Conservation (phyloP, 2,113 vertebrate genomes). For the Natator depressus region DNA sequence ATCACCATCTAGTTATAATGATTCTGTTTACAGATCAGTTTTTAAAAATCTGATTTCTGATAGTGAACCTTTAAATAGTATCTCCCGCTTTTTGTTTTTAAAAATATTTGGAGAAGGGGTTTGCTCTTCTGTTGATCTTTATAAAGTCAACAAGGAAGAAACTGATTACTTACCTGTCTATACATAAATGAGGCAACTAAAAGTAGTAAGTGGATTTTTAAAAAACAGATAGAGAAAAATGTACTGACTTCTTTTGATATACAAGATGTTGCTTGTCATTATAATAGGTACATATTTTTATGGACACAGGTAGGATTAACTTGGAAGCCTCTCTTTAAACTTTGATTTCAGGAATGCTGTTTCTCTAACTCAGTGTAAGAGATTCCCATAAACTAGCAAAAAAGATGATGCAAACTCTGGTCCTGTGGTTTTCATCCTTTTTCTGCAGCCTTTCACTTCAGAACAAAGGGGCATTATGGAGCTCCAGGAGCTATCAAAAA, state of each 20-base stretch:
- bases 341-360: not conserved
- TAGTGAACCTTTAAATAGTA: slow-evolving; percentile 25
- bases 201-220: no score
- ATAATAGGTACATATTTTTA: not conserved
- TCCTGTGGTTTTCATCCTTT: not conserved
- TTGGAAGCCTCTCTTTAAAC: not conserved
- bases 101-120: slow-evolving; percentile 36
- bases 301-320: not conserved
- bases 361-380: not conserved
- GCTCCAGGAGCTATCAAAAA: not conserved
- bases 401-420: not conserved
- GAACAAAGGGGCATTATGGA: not conserved
- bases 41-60: slow-evolving; percentile 2
- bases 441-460: not conserved
- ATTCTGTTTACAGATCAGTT: not conserved
- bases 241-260: not conserved
- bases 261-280: not conserved
- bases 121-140: not conserved
- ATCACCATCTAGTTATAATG: slow-evolving; percentile 6
- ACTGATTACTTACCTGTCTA: not conserved
- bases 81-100: slow-evolving; percentile 8
- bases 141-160: not conserved
- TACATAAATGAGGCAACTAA: no score
- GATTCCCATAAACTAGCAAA: not conserved
- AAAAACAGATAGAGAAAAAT: not conserved